Conservation (phyloP, 2,113 vertebrate genomes). For the Macroglossus sobrinus region DNA sequence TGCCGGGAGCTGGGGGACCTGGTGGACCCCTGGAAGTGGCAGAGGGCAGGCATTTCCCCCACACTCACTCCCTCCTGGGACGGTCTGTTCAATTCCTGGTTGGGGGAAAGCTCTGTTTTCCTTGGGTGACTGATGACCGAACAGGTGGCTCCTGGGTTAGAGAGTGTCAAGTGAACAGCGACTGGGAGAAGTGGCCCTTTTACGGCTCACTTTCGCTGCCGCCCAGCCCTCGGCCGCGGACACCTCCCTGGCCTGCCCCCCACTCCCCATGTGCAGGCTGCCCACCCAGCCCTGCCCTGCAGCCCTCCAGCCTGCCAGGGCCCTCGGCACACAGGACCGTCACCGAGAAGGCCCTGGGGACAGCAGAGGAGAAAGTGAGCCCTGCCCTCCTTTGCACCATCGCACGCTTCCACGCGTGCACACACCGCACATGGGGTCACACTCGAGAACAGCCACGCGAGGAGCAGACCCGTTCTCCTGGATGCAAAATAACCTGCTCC, state of each 20-base stretch:
- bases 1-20: background rate
- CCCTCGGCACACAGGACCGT: background rate
- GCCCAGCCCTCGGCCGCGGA: slow-evolving; percentile 71
- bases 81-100: slow-evolving; percentile 85
- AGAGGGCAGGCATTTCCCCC: background rate
- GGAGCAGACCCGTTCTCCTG: background rate
- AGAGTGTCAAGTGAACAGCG: slow-evolving; percentile 88
- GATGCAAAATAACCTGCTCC: background rate
- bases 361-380: background rate
- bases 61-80: slow-evolving; percentile 61
- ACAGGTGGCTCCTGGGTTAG: slow-evolving; percentile 88
- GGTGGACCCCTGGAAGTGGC: background rate
- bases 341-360: background rate
- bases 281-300: background rate
- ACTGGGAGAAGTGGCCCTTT: slow-evolving; percentile 88
- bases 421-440: background rate
- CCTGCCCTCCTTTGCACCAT: background rate
- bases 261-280: background rate
- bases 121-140: slow-evolving; percentile 88
- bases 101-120: slow-evolving; percentile 89
- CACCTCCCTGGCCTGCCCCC: slow-evolving; percentile 61
- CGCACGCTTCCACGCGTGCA: background rate
- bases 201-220: slow-evolving; percentile 85
- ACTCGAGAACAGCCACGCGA: background rate
- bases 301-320: background rate